Evolutionary conservation across 2,888 invertebrate species (phyloP), one percentile per base, ranked within the genome.

Genomic region (Blastobasis adustella): DNA sequence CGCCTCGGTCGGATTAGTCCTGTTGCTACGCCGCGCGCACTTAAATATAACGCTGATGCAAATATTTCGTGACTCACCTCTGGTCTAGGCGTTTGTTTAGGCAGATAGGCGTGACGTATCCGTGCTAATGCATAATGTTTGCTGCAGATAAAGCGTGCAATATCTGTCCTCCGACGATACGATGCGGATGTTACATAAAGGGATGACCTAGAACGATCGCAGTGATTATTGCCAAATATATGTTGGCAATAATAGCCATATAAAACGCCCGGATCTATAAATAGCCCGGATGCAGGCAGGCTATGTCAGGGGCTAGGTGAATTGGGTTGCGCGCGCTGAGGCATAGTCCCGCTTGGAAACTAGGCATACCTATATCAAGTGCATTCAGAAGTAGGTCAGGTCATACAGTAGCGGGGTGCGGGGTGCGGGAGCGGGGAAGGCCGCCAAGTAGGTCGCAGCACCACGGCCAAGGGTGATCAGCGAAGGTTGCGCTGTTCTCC

Each of bases 381-480:
- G 84, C 82, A 83, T 75, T 73, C 60, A 68, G 71, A 85, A 79
- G 70, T 85, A 70, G 84, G 82, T 82, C 80, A 82, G 79, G 76
- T 74, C 76, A 74, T 71, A 63, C 67, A 68, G 69, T 65, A 70
- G 70, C 54, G 65, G 63, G 66, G 58, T 53, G 54, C 67, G 58
- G 62, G 60, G 57, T 50, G 57, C 56, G 65, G 59, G 54, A 54
- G 58, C 54, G 56, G 47, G 62, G 56, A 65, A 70, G 67, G 66
- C 63, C 63, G 66, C 65, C 67, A 86, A 76, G 77, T 84, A 75
- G 83, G 85, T 84, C 84, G 70, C 71, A 79, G 64, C 70, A 79
- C 82, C 86, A 87, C 82, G 85, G 86, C 86, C 86, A 87, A 87
- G 86, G 86, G 84, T 85, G 82, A 73, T 71, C 70, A 63, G 65